Evolutionary conservation across 2,888 invertebrate genomes (phyloP).

Genomic region (Dryobotodes eremita): DNA sequence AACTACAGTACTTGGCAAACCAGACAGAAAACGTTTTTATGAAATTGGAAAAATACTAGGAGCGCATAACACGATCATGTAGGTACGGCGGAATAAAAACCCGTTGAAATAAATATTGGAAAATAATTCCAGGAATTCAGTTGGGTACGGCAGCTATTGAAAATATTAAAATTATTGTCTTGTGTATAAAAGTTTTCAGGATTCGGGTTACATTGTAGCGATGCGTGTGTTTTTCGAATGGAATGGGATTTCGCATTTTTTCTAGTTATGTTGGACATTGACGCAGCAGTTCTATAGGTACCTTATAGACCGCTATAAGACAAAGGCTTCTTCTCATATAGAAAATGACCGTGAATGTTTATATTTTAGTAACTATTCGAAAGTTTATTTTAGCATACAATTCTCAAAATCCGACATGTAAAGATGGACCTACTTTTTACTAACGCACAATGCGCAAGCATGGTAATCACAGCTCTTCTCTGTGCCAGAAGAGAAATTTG

Average conservation of each 20-base stretch:
- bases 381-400: not conserved
- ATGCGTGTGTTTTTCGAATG: conserved; percentile 23
- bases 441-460: too few species aligned
- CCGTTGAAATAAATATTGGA: conserved; percentile 64
- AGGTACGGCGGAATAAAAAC: conserved; percentile 63
- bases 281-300: not conserved
- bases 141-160: conserved; percentile 51
- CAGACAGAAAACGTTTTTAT: conserved; percentile 63
- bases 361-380: not conserved
- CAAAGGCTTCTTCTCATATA: not conserved
- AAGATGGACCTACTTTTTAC: not conserved
- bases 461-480: not conserved
- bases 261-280: not conserved
- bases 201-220: conserved; percentile 32
- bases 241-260: conserved; percentile 2
- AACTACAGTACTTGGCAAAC: not conserved
- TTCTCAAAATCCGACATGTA: not conserved
- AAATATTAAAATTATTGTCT: conserved; percentile 66
- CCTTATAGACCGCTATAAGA: too few species aligned
- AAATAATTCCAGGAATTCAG: conserved; percentile 62
- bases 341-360: not conserved
- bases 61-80: conserved; percentile 51
- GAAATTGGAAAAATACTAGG: conserved; percentile 68
- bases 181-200: conserved; percentile 48
- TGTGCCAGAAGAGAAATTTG: not conserved